Conservation (phyloP, 2,888 invertebrate species). For the Sesamia inferens region DNA sequence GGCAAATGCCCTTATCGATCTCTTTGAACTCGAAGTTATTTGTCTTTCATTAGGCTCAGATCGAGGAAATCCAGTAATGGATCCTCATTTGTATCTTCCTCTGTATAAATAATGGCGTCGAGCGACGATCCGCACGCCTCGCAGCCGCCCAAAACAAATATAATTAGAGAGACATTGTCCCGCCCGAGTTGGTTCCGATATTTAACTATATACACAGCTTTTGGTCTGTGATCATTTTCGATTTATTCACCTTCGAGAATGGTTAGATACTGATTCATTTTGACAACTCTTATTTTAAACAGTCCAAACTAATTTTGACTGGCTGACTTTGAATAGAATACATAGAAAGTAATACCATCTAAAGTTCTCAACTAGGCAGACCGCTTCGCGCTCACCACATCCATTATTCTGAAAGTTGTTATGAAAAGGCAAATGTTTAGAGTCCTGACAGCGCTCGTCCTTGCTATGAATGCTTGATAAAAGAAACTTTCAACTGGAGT, state of each 20-base stretch:
- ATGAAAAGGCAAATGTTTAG: conserved; percentile 71
- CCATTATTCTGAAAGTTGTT: conserved; percentile 72
- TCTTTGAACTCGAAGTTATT: conserved; percentile 83
- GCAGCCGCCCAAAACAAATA: conserved; percentile 78
- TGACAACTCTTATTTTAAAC: conserved; percentile 13
- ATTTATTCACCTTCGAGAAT: conserved; percentile 18
- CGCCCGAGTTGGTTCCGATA: conserved; percentile 58
- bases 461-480: conserved; percentile 47
- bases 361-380: conserved; percentile 70
- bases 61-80: conserved; percentile 86
- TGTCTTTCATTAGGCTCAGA: conserved; percentile 86
- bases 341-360: conserved; percentile 67
- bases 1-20: conserved; percentile 81
- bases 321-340: conserved; percentile 59
- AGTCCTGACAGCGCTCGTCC: conserved; percentile 64
- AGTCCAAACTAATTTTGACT: conserved; percentile 23
- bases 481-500: conserved; percentile 32
- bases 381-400: conserved; percentile 66
- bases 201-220: conserved; percentile 52
- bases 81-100: conserved; percentile 85
- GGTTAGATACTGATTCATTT: conserved; percentile 7
- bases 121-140: conserved; percentile 75
- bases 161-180: conserved; percentile 80
- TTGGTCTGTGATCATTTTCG: conserved; percentile 26
- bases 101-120: conserved; percentile 83